Conservation (phyloP, 2,113 vertebrate species). For the Dipodomys stephensi region DNA sequence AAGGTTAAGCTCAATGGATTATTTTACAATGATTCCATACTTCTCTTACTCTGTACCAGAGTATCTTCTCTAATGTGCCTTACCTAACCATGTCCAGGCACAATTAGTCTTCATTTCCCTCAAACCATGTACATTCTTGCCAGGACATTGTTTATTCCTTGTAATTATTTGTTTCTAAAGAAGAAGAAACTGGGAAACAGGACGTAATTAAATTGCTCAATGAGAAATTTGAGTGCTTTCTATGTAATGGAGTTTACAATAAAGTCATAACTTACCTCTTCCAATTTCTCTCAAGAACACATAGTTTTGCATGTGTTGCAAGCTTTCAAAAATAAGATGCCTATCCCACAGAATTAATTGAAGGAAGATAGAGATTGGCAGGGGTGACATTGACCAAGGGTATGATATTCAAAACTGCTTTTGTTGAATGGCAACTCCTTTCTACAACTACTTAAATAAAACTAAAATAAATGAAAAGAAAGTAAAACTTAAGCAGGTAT, state of each 20-base stretch:
- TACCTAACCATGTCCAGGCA: not conserved
- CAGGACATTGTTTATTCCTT: not conserved
- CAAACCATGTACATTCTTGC: not conserved
- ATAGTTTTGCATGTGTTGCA: too few species aligned
- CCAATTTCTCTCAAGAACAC: not conserved
- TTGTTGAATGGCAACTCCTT: too few species aligned
- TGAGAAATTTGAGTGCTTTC: not conserved
- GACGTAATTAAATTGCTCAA: not conserved
- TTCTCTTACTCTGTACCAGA: not conserved
- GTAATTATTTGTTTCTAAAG: constrained; percentile 6
- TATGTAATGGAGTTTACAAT: not conserved
- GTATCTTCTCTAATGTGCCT: rapidly evolving
- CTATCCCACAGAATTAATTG: too few species aligned
- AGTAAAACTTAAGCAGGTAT: not conserved
- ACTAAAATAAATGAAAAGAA: too few species aligned
- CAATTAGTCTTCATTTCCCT: not conserved
- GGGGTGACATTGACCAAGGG: too few species aligned
- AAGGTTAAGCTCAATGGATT: not conserved
- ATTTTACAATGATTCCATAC: not conserved
- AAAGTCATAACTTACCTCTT: not conserved
- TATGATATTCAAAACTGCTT: too few species aligned
- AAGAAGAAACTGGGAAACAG: constrained; percentile 2
- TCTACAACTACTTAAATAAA: too few species aligned
- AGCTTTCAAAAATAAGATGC: not conserved
- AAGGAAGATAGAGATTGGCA: too few species aligned